Conservation (phyloP, 2,888 invertebrate species). For the Ecliptopera silaceata region DNA sequence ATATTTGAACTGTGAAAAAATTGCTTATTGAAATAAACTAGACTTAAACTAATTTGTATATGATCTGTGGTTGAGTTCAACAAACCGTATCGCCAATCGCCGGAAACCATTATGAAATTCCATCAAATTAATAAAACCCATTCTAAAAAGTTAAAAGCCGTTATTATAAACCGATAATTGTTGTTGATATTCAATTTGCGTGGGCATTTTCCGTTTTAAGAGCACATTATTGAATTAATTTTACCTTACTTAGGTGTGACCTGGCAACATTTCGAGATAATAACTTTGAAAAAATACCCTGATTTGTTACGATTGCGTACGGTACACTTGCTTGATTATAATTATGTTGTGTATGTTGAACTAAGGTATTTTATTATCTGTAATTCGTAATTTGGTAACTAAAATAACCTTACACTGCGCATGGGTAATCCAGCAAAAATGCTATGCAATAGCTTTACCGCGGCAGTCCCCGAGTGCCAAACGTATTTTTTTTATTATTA, state of each 20-base stretch:
- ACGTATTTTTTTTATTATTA: too few species aligned
- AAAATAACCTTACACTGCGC: too few species aligned
- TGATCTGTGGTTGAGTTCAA: constrained; percentile 9
- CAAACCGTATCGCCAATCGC: constrained; percentile 18
- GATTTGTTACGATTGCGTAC: too few species aligned
- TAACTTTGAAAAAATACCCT: too few species aligned
- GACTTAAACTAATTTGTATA: neutral
- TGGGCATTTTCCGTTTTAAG: constrained; percentile 17
- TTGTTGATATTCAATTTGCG: constrained; percentile 18
- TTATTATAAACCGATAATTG: constrained; percentile 19
- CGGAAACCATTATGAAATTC: constrained; percentile 21
- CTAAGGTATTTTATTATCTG: too few species aligned
- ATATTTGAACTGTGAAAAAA: neutral
- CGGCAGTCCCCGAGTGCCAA: too few species aligned
- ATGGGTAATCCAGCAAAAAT: too few species aligned
- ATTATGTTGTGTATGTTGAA: too few species aligned
- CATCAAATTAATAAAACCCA: constrained; percentile 22
- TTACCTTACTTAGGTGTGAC: constrained; percentile 11
- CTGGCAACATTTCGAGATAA: neutral
- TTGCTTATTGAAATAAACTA: neutral
- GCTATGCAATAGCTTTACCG: too few species aligned
- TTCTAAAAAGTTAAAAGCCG: constrained; percentile 16
- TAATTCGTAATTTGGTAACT: too few species aligned
- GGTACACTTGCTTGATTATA: too few species aligned
- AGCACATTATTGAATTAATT: constrained; percentile 1